Percentiles rank a stretch among this genome's conserved stretches.
Evolutionary conservation across 2,888 invertebrate genomes (phyloP).

Genomic region (Dryobota labecula): DNA sequence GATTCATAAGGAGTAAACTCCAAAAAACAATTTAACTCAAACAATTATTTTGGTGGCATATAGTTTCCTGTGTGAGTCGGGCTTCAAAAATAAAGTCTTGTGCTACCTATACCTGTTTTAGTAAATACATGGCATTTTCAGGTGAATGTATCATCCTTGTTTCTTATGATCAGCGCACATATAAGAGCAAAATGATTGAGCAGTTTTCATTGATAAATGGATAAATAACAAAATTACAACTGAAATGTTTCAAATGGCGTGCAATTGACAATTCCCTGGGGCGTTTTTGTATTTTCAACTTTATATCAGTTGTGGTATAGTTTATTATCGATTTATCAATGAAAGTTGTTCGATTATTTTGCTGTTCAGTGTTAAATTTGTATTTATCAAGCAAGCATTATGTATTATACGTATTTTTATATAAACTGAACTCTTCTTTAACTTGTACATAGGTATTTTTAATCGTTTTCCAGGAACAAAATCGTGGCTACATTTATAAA

Average conservation of each 20-base stretch:
- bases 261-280: neutral
- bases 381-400: constrained; percentile 5
- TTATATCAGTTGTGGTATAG: neutral
- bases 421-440: constrained; percentile 29
- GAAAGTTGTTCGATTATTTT: neutral
- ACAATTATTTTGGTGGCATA: neutral
- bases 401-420: constrained; percentile 39
- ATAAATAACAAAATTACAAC: neutral
- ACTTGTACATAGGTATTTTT: constrained; percentile 49
- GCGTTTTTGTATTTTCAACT: constrained; percentile 1
- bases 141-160: constrained; percentile 6
- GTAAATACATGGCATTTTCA: constrained; percentile 29
- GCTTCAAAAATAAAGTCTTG: constrained; percentile 1
- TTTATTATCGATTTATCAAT: neutral
- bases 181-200: constrained; percentile 3
- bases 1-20: too few species aligned
- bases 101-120: constrained; percentile 25
- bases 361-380: neutral
- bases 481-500: neutral
- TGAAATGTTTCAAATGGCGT: constrained; percentile 1
- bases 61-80: neutral
- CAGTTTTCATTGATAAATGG: neutral
- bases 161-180: constrained; percentile 1
- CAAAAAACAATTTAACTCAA: neutral
- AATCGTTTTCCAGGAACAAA: constrained; percentile 37